Conservation (phyloP, 2,888 invertebrate species). For the Caradrina clavipalpis region DNA sequence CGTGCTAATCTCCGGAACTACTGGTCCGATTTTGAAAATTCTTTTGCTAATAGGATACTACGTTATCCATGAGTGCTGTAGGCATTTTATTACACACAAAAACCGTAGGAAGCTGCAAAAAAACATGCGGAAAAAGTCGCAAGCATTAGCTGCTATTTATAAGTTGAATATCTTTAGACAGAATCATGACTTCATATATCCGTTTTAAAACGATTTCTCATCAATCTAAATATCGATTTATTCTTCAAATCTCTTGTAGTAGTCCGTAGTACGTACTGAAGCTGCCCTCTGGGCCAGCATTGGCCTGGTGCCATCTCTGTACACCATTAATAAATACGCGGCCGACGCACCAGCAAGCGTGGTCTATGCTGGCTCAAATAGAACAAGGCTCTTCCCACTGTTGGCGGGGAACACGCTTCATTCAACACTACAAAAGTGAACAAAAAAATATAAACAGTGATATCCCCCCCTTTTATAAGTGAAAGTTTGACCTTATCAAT, state of each 20-base stretch:
- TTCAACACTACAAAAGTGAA: slow-evolving; percentile 1
- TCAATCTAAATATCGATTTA: slow-evolving; percentile 6
- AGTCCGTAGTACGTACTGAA: slow-evolving; percentile 44
- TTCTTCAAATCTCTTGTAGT: slow-evolving; percentile 29
- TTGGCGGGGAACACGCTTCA: slow-evolving; percentile 55
- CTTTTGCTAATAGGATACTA: too few species aligned
- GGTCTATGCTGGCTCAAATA: slow-evolving; percentile 68
- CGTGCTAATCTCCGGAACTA: too few species aligned
- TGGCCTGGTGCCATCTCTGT: slow-evolving; percentile 69
- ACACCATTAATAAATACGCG: slow-evolving; percentile 69
- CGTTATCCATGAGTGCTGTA: too few species aligned
- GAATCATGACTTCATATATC: too few species aligned
- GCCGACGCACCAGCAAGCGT: slow-evolving; percentile 42
- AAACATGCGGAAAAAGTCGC: background rate
- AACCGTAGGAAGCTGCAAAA: background rate
- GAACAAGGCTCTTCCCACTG: slow-evolving; percentile 73
- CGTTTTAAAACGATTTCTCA: background rate
- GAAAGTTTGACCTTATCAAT: background rate
- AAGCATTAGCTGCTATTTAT: too few species aligned
- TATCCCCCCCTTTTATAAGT: background rate
- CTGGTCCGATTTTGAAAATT: too few species aligned
- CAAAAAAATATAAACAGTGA: slow-evolving; percentile 19
- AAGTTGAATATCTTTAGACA: too few species aligned
- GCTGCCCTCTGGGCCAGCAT: slow-evolving; percentile 58
- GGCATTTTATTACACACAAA: background rate